Percentiles rank a stretch among this genome's conserved stretches.
These are phyloP conservation scores for Platycheirus rosarum DNA, from an alignment of 2,888 invertebrate genomes.

Conservation along the genomic window DNA sequence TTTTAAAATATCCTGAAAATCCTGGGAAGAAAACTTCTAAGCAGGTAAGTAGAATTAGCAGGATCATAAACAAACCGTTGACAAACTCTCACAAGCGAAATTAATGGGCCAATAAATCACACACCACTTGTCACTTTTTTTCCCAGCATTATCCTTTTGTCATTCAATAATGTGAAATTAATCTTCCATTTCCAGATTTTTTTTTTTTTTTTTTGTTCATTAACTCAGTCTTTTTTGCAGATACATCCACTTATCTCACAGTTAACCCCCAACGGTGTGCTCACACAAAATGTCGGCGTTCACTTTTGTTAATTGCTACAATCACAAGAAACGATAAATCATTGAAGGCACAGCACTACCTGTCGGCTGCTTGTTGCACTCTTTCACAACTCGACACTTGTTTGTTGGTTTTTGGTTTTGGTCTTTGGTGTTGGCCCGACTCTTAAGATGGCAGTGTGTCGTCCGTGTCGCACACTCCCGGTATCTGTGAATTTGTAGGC, in stretches of 20 bases:
- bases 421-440: background rate
- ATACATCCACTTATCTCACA: conserved; percentile 29
- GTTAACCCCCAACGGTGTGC: conserved; percentile 31
- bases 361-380: conserved; percentile 68
- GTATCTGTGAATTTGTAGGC: conserved; percentile 8
- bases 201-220: conserved; percentile 6
- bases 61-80: background rate
- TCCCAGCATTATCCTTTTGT: conserved; percentile 60
- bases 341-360: conserved; percentile 71
- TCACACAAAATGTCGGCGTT: conserved; percentile 68
- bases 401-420: conserved; percentile 35
- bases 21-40: background rate
- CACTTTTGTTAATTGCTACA: conserved; percentile 74
- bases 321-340: conserved; percentile 73
- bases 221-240: background rate
- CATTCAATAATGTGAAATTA: conserved; percentile 53
- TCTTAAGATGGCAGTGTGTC: conserved; percentile 47
- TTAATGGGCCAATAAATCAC: conserved; percentile 60
- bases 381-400: conserved; percentile 74
- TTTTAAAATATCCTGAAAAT: background rate
- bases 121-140: conserved; percentile 40
- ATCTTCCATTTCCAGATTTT: conserved; percentile 59
- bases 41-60: background rate
- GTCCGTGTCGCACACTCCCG: conserved; percentile 45
- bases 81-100: background rate